Evolutionary conservation across 2,888 invertebrate species (phyloP).

Genomic region (Leptinotarsa rubiginosa): DNA sequence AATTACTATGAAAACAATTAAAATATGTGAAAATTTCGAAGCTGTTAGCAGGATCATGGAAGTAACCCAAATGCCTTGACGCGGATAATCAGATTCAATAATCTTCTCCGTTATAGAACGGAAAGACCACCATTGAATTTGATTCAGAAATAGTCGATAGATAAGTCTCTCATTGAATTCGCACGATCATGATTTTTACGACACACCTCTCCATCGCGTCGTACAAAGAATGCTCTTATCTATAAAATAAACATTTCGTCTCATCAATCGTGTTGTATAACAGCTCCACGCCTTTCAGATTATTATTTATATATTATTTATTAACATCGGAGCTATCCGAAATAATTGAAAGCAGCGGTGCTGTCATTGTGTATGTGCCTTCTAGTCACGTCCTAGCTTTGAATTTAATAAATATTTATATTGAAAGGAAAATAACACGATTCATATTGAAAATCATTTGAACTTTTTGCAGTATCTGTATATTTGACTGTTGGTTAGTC

Average conservation of each 20-base stretch:
- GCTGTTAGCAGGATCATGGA: neutral
- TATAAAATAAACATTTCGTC: slow-evolving; percentile 18
- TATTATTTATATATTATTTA: slow-evolving; percentile 16
- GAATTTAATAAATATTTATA: slow-evolving; percentile 3
- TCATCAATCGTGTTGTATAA: slow-evolving; percentile 14
- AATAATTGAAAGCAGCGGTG: slow-evolving; percentile 5
- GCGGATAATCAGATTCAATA: neutral
- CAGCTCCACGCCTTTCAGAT: slow-evolving; percentile 10
- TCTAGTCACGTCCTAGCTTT: neutral
- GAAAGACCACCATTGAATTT: neutral
- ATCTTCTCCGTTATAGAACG: neutral
- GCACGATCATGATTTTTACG: slow-evolving; percentile 16
- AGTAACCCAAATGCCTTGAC: neutral
- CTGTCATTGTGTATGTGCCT: slow-evolving; percentile 3
- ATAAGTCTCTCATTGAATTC: slow-evolving; percentile 1
- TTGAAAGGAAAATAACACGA: neutral
- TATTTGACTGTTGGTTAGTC: too few species aligned
- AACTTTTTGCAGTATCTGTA: too few species aligned
- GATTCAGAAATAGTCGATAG: slow-evolving; percentile 9
- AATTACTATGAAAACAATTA: too few species aligned
- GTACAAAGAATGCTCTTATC: slow-evolving; percentile 15
- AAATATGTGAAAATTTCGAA: too few species aligned
- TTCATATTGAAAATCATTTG: neutral
- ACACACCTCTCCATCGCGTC: slow-evolving; percentile 1
- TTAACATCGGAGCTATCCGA: neutral